A percentile compares a stretch with the other conserved stretches of the same genome.
phyloP scores from a whole-genome alignment of 30 jellyfish, hydroid and myxozoan species.

The Hydractinia echinata region DNA sequence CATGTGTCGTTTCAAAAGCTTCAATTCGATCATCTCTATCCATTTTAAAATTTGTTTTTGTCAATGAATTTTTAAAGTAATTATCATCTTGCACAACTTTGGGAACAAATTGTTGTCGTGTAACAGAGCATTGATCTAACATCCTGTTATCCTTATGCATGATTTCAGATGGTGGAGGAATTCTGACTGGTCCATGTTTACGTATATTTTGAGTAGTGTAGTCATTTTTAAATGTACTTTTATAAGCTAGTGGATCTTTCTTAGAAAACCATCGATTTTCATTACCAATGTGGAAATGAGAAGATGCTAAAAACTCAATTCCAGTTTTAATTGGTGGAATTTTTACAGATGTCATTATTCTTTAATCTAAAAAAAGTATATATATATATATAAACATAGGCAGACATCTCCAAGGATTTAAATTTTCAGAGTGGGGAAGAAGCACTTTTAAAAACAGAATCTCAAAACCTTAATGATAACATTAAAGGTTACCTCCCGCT shows the following conservation, averaged over 20 bases:
- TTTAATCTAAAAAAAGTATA: background rate
- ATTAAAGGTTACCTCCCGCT: too few relatives aligned
- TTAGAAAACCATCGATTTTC: constrained; percentile 57
- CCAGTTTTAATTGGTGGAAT: constrained; percentile 46
- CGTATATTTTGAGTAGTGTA: constrained; percentile 50
- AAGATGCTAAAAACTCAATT: constrained; percentile 53
- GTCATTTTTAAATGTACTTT: constrained; percentile 66
- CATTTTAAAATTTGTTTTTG: constrained; percentile 77
- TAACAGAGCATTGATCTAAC: constrained; percentile 50
- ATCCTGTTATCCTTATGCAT: constrained; percentile 56
- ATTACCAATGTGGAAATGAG: constrained; percentile 68
- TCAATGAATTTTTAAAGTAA: constrained; percentile 54
- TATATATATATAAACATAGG: background rate
- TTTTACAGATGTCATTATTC: background rate
- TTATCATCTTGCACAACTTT: constrained; percentile 46
- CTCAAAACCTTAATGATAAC: too few relatives aligned
- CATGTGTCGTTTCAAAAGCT: constrained; percentile 61
- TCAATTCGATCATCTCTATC: constrained; percentile 67
- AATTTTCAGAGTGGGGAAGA: too few relatives aligned
- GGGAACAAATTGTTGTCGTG: constrained; percentile 60
- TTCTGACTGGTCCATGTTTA: constrained; percentile 29
- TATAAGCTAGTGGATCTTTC: constrained; percentile 50
- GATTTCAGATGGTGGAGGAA: constrained; percentile 70
- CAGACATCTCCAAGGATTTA: too few relatives aligned
- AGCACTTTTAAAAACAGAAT: too few relatives aligned